Evolutionary conservation across 1,140 invertebrate species (phyloP), one percentile per base, ranked within the genome.

Genomic region (Ceratina japonica): DNA sequence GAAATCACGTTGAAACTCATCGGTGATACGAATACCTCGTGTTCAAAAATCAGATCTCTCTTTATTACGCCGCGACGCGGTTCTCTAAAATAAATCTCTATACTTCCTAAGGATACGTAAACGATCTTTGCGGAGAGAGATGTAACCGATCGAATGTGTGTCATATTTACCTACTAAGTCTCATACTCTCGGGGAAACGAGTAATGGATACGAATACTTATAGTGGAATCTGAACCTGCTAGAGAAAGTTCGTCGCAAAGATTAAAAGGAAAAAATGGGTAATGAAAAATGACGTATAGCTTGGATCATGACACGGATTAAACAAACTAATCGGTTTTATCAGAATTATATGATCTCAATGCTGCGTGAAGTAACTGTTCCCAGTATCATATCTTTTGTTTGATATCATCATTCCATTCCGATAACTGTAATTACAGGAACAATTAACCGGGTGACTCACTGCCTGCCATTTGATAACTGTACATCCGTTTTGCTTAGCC

Each of bases 1-100:
- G 77, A 83, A 86, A 83, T 83, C 82, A 69, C 58, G 44, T 59
- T 62, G 61, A 49, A 54, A 59, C 69, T 62, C 58, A 73, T 81
- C 58, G 74, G n/a, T 52, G 20, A 75, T 24, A 66, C 59, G 75
- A 18, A 75, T 63, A 63, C 27, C 59, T 16, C n/a, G 13, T 16
- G 24, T 15, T 10, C 13, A 16, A 59, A 22, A 79, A 73, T 15
- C 20, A 54, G 27, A 49, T 24, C 52, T 49, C 12, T n/a, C 1
- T 64, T 63, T 73, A 44, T 24, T 20, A 44, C 37, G 37, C 0
- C 37, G 37, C 37, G 37, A 44, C 37, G 37, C 37, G 37, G 37
- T 44, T 44, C 2, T 10, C 37, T 7, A 10, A 13, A 15, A 18
- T 16, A 44, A 51, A 66, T 24, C 22, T 15, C 16, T 22, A 18